Base-by-base conservation (phyloP, 2,888 invertebrate genomes). In the Geophilus truncorum region DNA sequence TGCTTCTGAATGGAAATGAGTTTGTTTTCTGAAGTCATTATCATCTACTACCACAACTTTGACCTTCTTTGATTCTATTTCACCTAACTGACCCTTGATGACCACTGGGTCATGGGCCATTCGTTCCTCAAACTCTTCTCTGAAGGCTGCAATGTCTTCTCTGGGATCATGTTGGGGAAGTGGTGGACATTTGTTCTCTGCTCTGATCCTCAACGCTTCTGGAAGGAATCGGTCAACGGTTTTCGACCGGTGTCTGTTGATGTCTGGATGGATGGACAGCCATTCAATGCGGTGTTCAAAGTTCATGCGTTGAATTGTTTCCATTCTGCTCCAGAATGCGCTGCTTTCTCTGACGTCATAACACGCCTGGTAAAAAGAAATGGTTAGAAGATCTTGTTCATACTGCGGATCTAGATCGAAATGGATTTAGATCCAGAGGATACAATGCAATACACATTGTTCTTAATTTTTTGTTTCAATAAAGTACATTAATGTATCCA, bases 311-410 rank as follows among this genome's bases (percentile, higher is more conserved):
- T 28, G 25, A 25, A 25, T 25, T 4, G 79, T 45, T 45, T 57
- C 45, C 51, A 79, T 51, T 21, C 23, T 3, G 10, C 25, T 85
- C 91, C 91, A 91, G 83, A 91, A 89, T 1, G 88, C 88, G 82
- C 88, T 87, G 36, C 89, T 89, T 84, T 90, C 89, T 80, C 91
- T 86, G 0, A 90, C 87, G 85, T 91, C 91, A 57, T 86, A 86
- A 82, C 88, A 89, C 28, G 87, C 84, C 84, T 85, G 40, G n/a
- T 78, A 10, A 80, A 76, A 78, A 12, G 23, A 25, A 62, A 21
- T 32, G 12, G 32, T 36, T n/a, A 45, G 70, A n/a, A n/a, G n/a
- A n/a, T n/a, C n/a, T n/a, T n/a, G n/a, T n/a, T n/a, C n/a, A n/a
- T n/a, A n/a, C n/a, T n/a, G n/a, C n/a, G n/a, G n/a, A n/a, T n/a